Percentiles rank a stretch among this genome's conserved stretches.
Evolutionary conservation across 2,888 invertebrate genomes (phyloP).

Genomic region (Glomeris marginata): DNA sequence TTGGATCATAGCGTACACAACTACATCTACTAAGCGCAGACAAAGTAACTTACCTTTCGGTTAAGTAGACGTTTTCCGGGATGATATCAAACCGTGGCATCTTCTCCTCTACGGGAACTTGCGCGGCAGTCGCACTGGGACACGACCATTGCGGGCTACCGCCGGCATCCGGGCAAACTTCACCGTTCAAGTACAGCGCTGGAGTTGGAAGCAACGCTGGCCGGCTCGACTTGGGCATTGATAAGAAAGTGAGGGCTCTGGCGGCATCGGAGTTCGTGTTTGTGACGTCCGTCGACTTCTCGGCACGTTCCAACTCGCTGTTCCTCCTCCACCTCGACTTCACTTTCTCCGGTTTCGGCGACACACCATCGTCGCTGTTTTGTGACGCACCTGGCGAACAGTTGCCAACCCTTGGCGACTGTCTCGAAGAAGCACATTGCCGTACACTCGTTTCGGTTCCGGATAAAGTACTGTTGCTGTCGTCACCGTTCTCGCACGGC

Average conservation of each 20-base stretch:
- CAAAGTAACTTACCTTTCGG: slow-evolving; percentile 43
- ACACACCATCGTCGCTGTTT: slow-evolving; percentile 4
- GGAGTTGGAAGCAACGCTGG: not conserved
- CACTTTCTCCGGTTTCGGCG: slow-evolving; percentile 53
- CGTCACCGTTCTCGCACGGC: not conserved
- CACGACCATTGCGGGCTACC: not conserved
- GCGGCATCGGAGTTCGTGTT: not conserved
- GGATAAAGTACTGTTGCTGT: not conserved
- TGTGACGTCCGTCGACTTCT: not conserved
- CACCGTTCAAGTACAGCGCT: not conserved
- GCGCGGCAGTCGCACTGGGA: not conserved
- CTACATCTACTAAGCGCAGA: not conserved
- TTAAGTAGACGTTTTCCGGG: slow-evolving; percentile 70
- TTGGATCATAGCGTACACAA: not conserved
- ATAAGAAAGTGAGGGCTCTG: not conserved
- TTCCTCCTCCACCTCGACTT: slow-evolving; percentile 63
- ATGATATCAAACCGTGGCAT: slow-evolving; percentile 58
- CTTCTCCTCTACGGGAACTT: slow-evolving; percentile 36
- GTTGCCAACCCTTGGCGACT: not conserved
- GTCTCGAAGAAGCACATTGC: not conserved
- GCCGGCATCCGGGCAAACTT: slow-evolving; percentile 17
- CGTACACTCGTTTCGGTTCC: not conserved
- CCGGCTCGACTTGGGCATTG: not conserved
- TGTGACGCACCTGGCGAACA: slow-evolving; percentile 4
- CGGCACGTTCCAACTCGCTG: slow-evolving; percentile 46